Percentiles rank a stretch among this genome's conserved stretches.
These are phyloP conservation scores for Harpagoxenus sublaevis DNA, from an alignment of 2,888 invertebrate species.

Conservation along the genomic window DNA sequence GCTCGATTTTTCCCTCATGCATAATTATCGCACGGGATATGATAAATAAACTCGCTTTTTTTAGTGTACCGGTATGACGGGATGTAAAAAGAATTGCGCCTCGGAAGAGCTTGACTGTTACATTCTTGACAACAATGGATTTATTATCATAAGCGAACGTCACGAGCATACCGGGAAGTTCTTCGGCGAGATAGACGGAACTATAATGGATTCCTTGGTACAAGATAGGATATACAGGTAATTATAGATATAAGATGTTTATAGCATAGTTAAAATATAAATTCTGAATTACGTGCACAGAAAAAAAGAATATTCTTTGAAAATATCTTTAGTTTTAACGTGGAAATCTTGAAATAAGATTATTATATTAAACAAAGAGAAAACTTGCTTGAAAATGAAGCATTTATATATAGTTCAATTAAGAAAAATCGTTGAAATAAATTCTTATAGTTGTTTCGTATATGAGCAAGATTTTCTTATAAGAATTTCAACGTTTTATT, in stretches of 20 bases:
- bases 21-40: not conserved
- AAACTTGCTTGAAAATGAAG: too few relatives aligned
- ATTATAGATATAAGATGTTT: not conserved
- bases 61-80: slow-evolving; percentile 90
- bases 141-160: slow-evolving; percentile 96
- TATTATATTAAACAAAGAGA: too few relatives aligned
- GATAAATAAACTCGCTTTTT: not conserved
- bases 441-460: too few relatives aligned
- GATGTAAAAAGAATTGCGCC: slow-evolving; percentile 94
- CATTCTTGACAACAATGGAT: slow-evolving; percentile 97
- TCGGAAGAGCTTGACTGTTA: slow-evolving; percentile 96
- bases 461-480: too few relatives aligned
- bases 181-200: slow-evolving; percentile 97
- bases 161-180: slow-evolving; percentile 95
- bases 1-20: not conserved
- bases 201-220: slow-evolving; percentile 97
- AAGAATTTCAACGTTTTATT: too few relatives aligned
- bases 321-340: too few relatives aligned
- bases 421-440: too few relatives aligned
- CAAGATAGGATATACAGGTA: slow-evolving; percentile 94
- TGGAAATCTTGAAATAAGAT: too few relatives aligned
- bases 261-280: not conserved
- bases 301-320: not conserved
- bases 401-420: too few relatives aligned
- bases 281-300: not conserved